Conservation (phyloP, 92 coral and sea anemone genomes). For the Umimayanthus chanpuru region DNA sequence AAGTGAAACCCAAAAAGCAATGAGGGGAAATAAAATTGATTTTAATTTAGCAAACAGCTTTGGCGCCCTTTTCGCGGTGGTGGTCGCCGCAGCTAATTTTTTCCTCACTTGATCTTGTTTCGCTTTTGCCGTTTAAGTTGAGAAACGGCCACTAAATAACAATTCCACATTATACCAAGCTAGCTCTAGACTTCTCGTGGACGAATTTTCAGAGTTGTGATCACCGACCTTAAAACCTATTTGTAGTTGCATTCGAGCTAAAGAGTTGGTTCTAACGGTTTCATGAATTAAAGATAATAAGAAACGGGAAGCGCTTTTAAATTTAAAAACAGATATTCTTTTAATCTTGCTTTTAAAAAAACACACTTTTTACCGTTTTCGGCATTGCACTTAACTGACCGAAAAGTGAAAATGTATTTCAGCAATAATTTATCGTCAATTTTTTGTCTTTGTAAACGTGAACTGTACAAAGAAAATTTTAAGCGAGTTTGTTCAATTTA, state of each 20-base stretch:
- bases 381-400: background rate
- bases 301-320: background rate
- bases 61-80: background rate
- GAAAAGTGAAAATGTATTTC: background rate
- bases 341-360: background rate
- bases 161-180: background rate
- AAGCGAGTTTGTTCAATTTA: too few species aligned
- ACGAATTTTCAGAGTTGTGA: background rate
- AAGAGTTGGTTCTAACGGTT: background rate
- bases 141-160: background rate
- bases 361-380: background rate
- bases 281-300: background rate
- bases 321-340: background rate
- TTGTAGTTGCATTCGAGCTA: background rate
- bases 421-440: background rate
- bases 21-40: constrained; percentile 23
- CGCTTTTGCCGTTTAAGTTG: background rate
- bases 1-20: constrained; percentile 17
- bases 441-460: too few species aligned
- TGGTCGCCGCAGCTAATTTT: background rate
- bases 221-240: background rate
- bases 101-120: background rate
- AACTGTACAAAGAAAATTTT: background rate
- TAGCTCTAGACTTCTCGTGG: background rate
- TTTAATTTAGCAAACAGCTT: constrained; percentile 25